Percentiles rank a stretch among this genome's conserved stretches.
Evolutionary conservation across 2,113 vertebrate genomes (phyloP).

Genomic region (Paracanthobrama guichenoti): DNA sequence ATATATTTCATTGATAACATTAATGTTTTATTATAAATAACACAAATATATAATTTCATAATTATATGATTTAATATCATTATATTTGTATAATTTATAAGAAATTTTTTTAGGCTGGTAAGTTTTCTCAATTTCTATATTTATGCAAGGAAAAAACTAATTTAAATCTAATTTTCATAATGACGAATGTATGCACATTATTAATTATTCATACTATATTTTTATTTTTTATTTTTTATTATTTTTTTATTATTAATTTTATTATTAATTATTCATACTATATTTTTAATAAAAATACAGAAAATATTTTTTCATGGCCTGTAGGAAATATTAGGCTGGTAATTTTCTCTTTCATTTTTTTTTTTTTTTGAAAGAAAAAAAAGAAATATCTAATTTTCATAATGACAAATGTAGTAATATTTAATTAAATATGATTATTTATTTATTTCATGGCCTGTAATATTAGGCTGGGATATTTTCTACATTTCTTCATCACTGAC

Average conservation of each 20-base stretch:
- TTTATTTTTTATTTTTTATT: no score
- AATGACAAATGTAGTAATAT: neutral
- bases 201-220: no score
- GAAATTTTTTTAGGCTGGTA: neutral
- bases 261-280: no score
- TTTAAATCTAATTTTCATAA: no score
- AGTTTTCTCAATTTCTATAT: no score
- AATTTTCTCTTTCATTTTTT: neutral
- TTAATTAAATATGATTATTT: neutral
- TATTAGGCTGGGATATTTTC: neutral
- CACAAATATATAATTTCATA: no score
- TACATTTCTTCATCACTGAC: neutral
- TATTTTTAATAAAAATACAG: neutral
- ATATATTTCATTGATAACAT: neutral
- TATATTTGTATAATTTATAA: no score
- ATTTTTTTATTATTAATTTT: no score
- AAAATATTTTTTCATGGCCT: neutral
- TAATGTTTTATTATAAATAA: neutral
- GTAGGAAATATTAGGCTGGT: neutral
- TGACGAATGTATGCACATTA: no score
- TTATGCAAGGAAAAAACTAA: no score
- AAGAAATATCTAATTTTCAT: neutral
- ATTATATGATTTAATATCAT: no score
- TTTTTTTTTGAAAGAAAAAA: neutral
- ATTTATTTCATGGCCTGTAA: neutral